Conservation (phyloP, 2,797 vertebrate species). For the Lepus oiostolus region DNA sequence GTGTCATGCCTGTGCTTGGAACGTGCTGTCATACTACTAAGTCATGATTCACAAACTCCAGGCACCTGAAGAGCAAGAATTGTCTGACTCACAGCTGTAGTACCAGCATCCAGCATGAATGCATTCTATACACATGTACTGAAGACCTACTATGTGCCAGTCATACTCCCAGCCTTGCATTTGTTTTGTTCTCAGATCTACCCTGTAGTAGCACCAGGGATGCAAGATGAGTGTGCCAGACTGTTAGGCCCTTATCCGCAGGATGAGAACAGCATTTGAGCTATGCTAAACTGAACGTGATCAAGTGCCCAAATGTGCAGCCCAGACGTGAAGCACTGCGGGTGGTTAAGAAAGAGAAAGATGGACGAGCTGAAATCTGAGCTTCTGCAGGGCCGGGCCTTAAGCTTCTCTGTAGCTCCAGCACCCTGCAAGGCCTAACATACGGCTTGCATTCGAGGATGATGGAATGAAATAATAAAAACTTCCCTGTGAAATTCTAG, state of each 20-base stretch:
- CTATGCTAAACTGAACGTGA: background rate
- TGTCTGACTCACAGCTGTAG: background rate
- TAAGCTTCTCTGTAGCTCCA: background rate
- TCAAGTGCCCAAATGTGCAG: background rate
- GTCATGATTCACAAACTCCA: background rate
- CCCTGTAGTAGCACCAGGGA: background rate
- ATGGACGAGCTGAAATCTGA: background rate
- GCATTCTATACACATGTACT: background rate
- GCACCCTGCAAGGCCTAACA: background rate
- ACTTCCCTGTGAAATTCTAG: conserved; percentile 16
- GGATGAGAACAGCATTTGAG: background rate
- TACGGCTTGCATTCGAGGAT: background rate
- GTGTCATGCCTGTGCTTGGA: background rate
- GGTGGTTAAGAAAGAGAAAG: background rate
- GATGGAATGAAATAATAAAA: background rate
- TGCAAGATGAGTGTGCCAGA: background rate
- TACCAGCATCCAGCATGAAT: background rate
- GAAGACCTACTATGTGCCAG: background rate
- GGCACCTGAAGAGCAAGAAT: background rate
- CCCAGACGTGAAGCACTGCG: background rate
- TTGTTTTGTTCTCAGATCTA: background rate
- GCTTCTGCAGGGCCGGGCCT: background rate
- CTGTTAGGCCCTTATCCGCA: background rate
- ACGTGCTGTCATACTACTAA: background rate
- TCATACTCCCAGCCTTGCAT: background rate